Conservation (phyloP, 2,797 vertebrate species). For the Picus viridis region DNA sequence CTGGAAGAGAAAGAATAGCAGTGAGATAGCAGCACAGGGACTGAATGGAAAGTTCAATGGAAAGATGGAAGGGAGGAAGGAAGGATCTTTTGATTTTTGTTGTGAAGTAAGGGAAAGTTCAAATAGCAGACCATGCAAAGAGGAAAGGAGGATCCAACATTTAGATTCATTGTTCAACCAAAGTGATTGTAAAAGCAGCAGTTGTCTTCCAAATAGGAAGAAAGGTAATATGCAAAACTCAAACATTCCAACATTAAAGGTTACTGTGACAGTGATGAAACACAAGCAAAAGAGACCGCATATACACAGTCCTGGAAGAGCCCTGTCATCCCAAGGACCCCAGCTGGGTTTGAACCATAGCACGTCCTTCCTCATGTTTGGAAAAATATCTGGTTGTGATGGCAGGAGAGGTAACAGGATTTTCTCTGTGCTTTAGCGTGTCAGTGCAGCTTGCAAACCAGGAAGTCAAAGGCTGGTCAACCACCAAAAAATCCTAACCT, state of each 20-base stretch:
- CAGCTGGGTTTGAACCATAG: not conserved
- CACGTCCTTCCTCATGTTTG: not conserved
- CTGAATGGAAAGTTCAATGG: not conserved
- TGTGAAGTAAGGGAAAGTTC: not conserved
- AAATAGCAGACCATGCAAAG: not conserved
- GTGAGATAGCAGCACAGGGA: not conserved
- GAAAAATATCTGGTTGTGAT: rapidly evolving
- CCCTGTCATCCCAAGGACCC: rapidly evolving
- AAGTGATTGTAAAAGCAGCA: not conserved
- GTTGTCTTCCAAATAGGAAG: not conserved
- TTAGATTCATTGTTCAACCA: not conserved
- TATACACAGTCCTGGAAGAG: not conserved
- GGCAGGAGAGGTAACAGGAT: not conserved
- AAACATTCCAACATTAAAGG: not conserved
- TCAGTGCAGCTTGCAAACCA: not conserved
- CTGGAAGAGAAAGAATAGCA: not conserved
- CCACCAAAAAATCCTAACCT: not conserved
- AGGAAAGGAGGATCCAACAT: not conserved
- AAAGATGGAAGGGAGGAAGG: not conserved
- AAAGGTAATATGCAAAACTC: not conserved
- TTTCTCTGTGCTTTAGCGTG: not conserved
- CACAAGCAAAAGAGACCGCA: not conserved
- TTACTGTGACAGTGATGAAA: not conserved
- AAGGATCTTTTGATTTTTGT: not conserved
- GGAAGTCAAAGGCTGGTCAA: not conserved